Conservation (phyloP, 2,888 invertebrate genomes). For the Electrophaes corylata region DNA sequence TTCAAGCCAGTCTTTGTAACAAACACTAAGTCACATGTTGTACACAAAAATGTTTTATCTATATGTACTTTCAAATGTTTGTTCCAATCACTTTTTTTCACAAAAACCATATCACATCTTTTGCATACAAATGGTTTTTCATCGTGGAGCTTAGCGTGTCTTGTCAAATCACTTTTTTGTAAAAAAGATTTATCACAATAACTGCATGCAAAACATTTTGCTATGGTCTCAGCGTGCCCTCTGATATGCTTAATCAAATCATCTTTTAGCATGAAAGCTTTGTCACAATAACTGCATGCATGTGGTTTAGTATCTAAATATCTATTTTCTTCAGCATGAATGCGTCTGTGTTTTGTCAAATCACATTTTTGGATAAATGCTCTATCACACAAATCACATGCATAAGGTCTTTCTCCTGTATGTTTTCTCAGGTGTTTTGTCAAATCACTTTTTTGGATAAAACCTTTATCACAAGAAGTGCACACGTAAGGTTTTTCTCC, state of each 20-base stretch:
- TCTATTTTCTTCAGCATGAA: not conserved
- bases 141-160: not conserved
- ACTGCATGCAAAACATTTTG: not conserved
- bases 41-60: not conserved
- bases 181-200: slow-evolving; percentile 1
- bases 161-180: slow-evolving; percentile 13
- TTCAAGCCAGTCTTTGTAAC: slow-evolving; percentile 4
- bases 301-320: no score
- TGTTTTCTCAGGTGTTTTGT: not conserved
- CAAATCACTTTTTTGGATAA: slow-evolving; percentile 4
- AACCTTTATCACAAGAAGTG: not conserved
- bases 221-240: not conserved
- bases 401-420: not conserved
- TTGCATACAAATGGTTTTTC: not conserved
- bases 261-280: not conserved
- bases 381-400: not conserved
- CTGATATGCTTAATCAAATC: not conserved
- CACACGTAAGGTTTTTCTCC: not conserved
- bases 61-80: not conserved
- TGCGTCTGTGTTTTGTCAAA: slow-evolving; percentile 3
- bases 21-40: not conserved
- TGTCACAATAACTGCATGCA: not conserved
- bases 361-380: slow-evolving; percentile 14
- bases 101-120: not conserved
- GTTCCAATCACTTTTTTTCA: slow-evolving; percentile 6